Evolutionary conservation across 2,113 vertebrate genomes (phyloP), one percentile per base, ranked within the genome.

Genomic region (Nibea albiflora): DNA sequence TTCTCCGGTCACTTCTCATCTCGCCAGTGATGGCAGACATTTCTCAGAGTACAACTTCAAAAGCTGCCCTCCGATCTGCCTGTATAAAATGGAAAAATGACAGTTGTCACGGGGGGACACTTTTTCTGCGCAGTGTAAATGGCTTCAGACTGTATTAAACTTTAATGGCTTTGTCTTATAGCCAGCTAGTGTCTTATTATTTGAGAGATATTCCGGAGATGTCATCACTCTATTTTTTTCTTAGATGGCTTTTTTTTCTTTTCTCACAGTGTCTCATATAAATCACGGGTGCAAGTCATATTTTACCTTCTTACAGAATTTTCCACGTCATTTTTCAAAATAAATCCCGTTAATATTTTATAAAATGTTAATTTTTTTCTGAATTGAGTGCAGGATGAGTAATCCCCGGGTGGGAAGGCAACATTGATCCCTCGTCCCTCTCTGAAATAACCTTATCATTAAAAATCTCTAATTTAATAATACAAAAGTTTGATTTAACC

Each of bases 1-100:
- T 90, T 80, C 88, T 85, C 88, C 84, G 77, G 89, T 95, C 93
- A 89, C 90, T 92, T 94, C 89, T 92, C 85, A 94, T 95, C 92
- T 92, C 49, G 7, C n/a, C 57, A 24, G 31, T 61, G 35, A 79
- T 63, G 80, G 80, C 69, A 79, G 87, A 90, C 85, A 78, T 90
- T 92, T 89, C 80, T 91, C 86, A 85, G 69, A 77, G 60, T 60
- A 10, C 28, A 81, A 74, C 83, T 85, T 85, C 3, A 69, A 69
- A 84, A 70, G 84, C 88, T 88, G 66, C 71, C 70, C 81, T 85
- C 60, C 24, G 19, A 73, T 84, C 70, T 80, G 76, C 85, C 88
- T 39, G 58, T 64, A 19, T 61, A 60, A 91, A 90, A 90, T 68
- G 71, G 74, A 85, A 85, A 88, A 88, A 84, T 80, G 85, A 86